Evolutionary conservation across 2,797 vertebrate species (phyloP).

Genomic region (Myioborus miniatus): DNA sequence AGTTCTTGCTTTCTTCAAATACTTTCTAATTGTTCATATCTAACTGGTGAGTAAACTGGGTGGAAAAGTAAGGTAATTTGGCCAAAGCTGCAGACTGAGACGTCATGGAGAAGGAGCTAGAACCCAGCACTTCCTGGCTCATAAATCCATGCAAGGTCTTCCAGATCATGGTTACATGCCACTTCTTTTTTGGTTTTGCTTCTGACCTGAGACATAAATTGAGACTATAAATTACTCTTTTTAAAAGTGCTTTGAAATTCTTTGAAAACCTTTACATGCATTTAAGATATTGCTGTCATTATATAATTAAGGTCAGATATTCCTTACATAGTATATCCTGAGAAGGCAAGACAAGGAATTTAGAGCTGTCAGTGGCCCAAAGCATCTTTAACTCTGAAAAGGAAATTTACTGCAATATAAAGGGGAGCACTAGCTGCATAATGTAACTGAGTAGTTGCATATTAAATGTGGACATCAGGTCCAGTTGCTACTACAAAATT

Average conservation of each 20-base stretch:
- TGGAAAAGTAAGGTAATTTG: constrained; percentile 47
- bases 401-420: not conserved
- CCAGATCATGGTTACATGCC: not conserved
- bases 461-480: not conserved
- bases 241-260: not conserved
- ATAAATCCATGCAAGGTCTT: not conserved
- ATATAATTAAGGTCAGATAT: not conserved
- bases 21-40: constrained; percentile 22
- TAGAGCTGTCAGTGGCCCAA: not conserved
- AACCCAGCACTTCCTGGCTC: not conserved
- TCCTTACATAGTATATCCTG: not conserved
- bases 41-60: constrained; percentile 3
- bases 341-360: not conserved
- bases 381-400: not conserved
- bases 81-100: not conserved
- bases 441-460: not conserved
- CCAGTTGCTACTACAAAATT: constrained; percentile 18
- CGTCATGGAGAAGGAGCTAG: not conserved
- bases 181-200: not conserved
- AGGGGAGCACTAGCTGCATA: not conserved
- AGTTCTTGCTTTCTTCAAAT: not conserved
- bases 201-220: not conserved
- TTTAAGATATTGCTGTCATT: not conserved
- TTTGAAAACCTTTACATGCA: not conserved
- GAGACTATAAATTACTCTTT: not conserved